Base-by-base conservation (phyloP, 2,113 vertebrate genomes). In the Chloroceryle aenea region DNA sequence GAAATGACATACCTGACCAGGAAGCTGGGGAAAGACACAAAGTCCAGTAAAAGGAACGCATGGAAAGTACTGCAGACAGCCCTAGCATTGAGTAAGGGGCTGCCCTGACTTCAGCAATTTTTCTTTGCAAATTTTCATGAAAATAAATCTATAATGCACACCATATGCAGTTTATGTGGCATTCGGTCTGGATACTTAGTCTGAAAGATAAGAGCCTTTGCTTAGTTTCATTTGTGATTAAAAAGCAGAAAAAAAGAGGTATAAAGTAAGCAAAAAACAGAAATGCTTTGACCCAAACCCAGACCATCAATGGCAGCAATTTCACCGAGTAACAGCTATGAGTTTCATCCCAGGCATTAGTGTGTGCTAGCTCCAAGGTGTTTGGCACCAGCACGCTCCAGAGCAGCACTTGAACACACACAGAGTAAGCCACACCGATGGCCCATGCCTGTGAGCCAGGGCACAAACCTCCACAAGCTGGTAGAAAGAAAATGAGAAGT, bases 91-190 rank as follows among this genome's bases (percentile, higher is more conserved):
- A 59, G 23, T 25, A 50, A 50, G 56, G 90, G 84, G 81, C 95
- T 95, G 62, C 74, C 84, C 76, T 47, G 83, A 63, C 89, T 83
- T 76, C 85, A 86, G 89, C 76, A 88, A 52, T 50, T 92, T 95
- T 72, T 50, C 73, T 85, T 72, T 79, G 83, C 30, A 34, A 80
- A 67, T 15, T 66, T 13, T 66, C 50, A 7, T 16, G 61, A 75
- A 95, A 88, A 86, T 62, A 62, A 71, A 73, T 67, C 61, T 18
- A 32, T 79, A 95, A 94, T 25, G n/a, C 56, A 56, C 56, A 92
- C 76, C 87, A 78, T 25, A 42, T 48, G 81, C 56, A 26, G 2
- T 50, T 86, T 42, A 40, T 1, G 5, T 48, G 55, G 20, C 66
- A 68, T 48, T 84, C 19, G 2, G 32, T 40, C 55, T 63, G 69